phyloP scores from a whole-genome alignment of 2,113 vertebrate species.

The Sebastes schlegelii region DNA sequence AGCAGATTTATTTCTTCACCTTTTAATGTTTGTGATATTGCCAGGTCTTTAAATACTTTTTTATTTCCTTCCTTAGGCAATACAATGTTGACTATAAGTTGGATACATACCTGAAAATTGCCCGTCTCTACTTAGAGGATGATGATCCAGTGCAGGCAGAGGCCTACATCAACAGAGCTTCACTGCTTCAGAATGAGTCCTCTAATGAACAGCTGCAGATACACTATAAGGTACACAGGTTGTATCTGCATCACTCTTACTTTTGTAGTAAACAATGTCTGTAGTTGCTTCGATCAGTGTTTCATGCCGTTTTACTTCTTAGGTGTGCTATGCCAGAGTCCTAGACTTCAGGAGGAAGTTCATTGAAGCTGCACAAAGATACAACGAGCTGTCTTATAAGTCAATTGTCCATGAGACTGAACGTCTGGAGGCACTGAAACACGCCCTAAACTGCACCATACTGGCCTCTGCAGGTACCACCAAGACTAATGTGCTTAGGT shows the following conservation, averaged over 20 bases:
- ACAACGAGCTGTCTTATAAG: constrained; percentile 98
- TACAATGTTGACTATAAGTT: constrained; percentile 99
- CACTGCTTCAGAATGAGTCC: constrained; percentile 97
- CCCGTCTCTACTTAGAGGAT: constrained; percentile 95
- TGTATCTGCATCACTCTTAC: neutral
- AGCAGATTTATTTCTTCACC: neutral
- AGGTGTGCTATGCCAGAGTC: constrained; percentile 98
- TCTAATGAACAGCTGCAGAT: constrained; percentile 98
- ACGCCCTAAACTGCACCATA: constrained; percentile 98
- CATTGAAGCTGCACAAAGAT: constrained; percentile 97
- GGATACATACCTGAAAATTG: constrained; percentile 98
- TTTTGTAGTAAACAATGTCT: neutral
- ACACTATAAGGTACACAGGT: constrained; percentile 91
- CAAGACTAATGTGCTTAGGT: too few species aligned
- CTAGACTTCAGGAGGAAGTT: constrained; percentile 98
- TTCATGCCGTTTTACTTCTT: neutral
- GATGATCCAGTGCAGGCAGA: constrained; percentile 98
- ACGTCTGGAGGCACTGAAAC: constrained; percentile 95
- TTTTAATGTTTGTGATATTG: neutral
- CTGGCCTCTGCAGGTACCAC: constrained; percentile 95
- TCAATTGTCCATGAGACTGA: constrained; percentile 97
- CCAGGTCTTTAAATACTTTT: neutral
- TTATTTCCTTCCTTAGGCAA: constrained; percentile 84
- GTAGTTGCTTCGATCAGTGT: neutral
- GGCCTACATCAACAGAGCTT: constrained; percentile 98